A percentile compares a stretch with the other conserved stretches of the same genome.
Evolutionary conservation across 1,140 invertebrate species (phyloP).

Genomic region (Magallana ariakensis): DNA sequence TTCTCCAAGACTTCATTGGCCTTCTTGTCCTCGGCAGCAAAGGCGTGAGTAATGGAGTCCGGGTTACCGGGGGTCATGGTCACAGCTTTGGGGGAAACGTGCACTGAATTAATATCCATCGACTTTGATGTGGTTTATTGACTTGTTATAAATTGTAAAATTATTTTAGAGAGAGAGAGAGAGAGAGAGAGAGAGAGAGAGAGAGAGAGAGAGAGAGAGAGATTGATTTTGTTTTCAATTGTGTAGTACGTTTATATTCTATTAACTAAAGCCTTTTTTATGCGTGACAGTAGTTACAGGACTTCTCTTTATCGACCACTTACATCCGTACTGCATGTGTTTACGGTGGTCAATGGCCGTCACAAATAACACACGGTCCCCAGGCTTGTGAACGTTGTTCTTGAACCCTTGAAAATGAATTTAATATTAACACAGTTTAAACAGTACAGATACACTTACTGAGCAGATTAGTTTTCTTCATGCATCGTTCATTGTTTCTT

Average conservation of each 20-base stretch:
- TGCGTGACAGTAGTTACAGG: too few species aligned
- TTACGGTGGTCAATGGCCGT: slow-evolving; percentile 39
- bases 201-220: too few species aligned
- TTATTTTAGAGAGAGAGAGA: too few species aligned
- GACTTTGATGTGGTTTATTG: not conserved
- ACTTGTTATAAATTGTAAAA: too few species aligned
- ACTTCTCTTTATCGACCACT: not conserved
- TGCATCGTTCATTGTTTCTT: too few species aligned
- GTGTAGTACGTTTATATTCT: too few species aligned
- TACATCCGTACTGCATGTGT: slow-evolving; percentile 47
- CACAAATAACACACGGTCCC: slow-evolving; percentile 40
- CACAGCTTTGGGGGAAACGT: slow-evolving; percentile 48
- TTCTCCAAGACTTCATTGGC: slow-evolving; percentile 48
- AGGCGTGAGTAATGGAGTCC: slow-evolving; percentile 48
- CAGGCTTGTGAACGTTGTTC: slow-evolving; percentile 38
- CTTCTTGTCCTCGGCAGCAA: slow-evolving; percentile 48
- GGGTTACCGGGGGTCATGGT: slow-evolving; percentile 51
- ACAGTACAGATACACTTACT: too few species aligned
- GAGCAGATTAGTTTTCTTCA: too few species aligned
- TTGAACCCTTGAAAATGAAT: slow-evolving; percentile 32
- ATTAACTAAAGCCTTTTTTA: too few species aligned
- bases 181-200: too few species aligned
- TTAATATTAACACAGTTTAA: not conserved
- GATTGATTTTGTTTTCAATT: too few species aligned
- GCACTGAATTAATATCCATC: slow-evolving; percentile 20